phyloP scores from a whole-genome alignment of 1,140 invertebrate species.

The Monomorium pharaonis region DNA sequence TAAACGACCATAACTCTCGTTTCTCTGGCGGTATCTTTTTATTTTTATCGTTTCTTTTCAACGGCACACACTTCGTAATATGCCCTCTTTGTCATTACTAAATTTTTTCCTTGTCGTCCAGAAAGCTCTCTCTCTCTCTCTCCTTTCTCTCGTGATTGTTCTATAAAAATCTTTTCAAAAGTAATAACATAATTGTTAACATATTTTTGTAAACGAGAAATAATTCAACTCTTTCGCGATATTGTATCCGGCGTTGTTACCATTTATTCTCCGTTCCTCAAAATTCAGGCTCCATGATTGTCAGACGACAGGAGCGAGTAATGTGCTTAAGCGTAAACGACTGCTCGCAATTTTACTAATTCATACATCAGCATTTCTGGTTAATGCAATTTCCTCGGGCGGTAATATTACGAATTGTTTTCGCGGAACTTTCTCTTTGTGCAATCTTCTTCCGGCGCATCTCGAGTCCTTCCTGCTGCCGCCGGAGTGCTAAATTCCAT shows the following conservation, averaged over 20 bases:
- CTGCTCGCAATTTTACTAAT: conserved; percentile 63
- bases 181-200: not conserved
- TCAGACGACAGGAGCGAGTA: conserved; percentile 31
- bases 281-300: conserved; percentile 24
- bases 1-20: conserved; percentile 75
- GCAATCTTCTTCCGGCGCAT: conserved; percentile 47
- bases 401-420: conserved; percentile 60
- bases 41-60: conserved; percentile 32
- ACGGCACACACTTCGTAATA: conserved; percentile 6
- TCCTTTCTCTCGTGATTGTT: not conserved
- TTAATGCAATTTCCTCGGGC: conserved; percentile 60
- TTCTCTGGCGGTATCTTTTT: conserved; percentile 56
- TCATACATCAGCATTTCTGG: conserved; percentile 62
- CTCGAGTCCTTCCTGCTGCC: conserved; percentile 43
- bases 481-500: conserved; percentile 42
- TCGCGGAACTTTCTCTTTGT: conserved; percentile 56
- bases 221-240: not conserved
- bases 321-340: conserved; percentile 42
- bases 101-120: conserved; percentile 1
- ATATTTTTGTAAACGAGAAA: conserved; percentile 12
- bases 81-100: not conserved
- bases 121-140: too few relatives aligned
- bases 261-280: not conserved
- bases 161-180: not conserved
- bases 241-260: not conserved